phyloP scores from a whole-genome alignment of 2,888 invertebrate genomes.

The Sinodicranocentrus sp. region DNA sequence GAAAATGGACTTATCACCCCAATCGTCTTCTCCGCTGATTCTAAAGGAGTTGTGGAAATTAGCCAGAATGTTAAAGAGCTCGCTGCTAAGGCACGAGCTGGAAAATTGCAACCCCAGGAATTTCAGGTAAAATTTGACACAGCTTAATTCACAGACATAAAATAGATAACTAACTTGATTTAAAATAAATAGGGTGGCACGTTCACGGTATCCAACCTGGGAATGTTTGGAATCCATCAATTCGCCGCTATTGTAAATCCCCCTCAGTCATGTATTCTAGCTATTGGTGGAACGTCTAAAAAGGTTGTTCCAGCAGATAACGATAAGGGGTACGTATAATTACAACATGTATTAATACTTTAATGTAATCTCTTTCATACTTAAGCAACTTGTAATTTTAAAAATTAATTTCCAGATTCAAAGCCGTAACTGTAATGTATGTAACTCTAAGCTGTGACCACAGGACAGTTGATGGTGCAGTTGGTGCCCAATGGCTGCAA shows the following conservation, averaged over 20 bases:
- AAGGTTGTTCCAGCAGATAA: conserved; percentile 86
- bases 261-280: conserved; percentile 94
- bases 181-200: conserved; percentile 87
- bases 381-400: too few species aligned
- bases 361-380: too few species aligned
- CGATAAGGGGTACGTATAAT: conserved; percentile 86
- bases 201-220: conserved; percentile 95
- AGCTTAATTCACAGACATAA: neutral
- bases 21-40: conserved; percentile 94
- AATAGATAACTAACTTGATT: neutral
- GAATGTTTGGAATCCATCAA: conserved; percentile 94
- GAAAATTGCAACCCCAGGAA: conserved; percentile 94
- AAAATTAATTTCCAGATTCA: conserved; percentile 83
- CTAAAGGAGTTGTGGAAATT: conserved; percentile 92
- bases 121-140: conserved; percentile 83
- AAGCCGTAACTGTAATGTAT: conserved; percentile 86
- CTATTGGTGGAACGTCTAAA: conserved; percentile 90
- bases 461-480: conserved; percentile 97
- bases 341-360: too few species aligned
- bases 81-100: conserved; percentile 91
- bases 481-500: conserved; percentile 97
- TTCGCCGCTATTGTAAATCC: conserved; percentile 98
- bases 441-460: conserved; percentile 99
- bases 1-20: conserved; percentile 97
- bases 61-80: conserved; percentile 88